Conservation (phyloP, 2,113 vertebrate genomes). For the Eolophus roseicapilla region DNA sequence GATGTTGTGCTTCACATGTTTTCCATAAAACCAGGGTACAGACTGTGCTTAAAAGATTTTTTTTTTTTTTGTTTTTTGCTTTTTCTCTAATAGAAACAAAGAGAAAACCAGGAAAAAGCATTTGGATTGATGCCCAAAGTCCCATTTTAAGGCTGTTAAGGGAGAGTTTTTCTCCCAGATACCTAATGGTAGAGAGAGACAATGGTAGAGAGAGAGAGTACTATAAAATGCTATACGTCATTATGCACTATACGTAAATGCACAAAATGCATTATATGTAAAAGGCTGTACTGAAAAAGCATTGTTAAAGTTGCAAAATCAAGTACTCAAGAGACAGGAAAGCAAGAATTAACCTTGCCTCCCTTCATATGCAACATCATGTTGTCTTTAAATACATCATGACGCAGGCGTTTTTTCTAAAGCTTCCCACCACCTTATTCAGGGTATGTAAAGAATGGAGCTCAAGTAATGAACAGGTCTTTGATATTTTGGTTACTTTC, state of each 20-base stretch:
- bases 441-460: neutral
- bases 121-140: slow-evolving; percentile 35
- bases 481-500: neutral
- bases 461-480: neutral
- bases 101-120: neutral
- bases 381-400: neutral
- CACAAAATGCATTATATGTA: neutral
- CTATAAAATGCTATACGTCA: neutral
- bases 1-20: neutral
- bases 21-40: neutral
- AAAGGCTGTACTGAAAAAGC: neutral
- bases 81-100: neutral
- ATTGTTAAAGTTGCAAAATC: neutral
- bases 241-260: neutral
- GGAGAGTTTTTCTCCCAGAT: neutral
- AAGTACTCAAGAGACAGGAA: neutral
- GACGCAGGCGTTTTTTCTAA: neutral
- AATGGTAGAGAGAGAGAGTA: neutral
- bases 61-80: rapidly evolving
- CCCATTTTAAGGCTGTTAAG: slow-evolving; percentile 6
- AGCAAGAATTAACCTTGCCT: neutral
- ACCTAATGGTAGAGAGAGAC: neutral
- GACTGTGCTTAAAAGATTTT: neutral
- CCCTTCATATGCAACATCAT: neutral
- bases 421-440: neutral